Evolutionary conservation across 2,113 vertebrate species (phyloP), one percentile per base, ranked within the genome.

Genomic region (Chaetodon auriga): DNA sequence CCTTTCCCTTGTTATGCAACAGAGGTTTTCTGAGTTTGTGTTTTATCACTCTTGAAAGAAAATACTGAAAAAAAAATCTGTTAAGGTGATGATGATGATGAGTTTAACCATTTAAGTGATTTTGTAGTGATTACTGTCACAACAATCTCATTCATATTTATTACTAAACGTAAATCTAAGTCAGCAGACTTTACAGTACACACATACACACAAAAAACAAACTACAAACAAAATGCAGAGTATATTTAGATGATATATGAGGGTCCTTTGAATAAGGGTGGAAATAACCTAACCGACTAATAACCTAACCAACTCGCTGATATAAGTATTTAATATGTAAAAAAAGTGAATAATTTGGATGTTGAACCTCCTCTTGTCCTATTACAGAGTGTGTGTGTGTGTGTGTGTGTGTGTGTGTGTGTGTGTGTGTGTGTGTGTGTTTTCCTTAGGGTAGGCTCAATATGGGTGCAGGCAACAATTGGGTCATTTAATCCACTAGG

Each of bases 401-500:
- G n/a, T n/a, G n/a, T n/a, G n/a, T n/a, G n/a, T n/a, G n/a, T n/a
- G n/a, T n/a, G n/a, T n/a, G n/a, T n/a, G n/a, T n/a, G n/a, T n/a
- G n/a, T n/a, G 7, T 5, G 7, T 21, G 8, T 46, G 21, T 43
- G 51, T 38, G 12, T n/a, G n/a, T n/a, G n/a, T n/a, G n/a, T 61
- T 80, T 89, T 87, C 85, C 60, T 87, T 80, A 38, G 74, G 74
- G 36, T 30, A 36, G 70, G 63, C 74, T 88, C 82, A 74, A 68
- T 84, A 58, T 86, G 68, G 87, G 87, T 84, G 72, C 70, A 68
- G 76, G 83, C 76, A 91, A 92, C 70, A 92, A 93, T 64, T 91
- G 79, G 94, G 92, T 89, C 88, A 87, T 82, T 76, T 80, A 76
- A 78, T 90, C 88, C 83, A 85, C 64, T 8, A 81, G 84, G 90